Evolutionary conservation across 2,113 vertebrate genomes (phyloP), one percentile per base, ranked within the genome.

Genomic region (Platysternon megacephalum): DNA sequence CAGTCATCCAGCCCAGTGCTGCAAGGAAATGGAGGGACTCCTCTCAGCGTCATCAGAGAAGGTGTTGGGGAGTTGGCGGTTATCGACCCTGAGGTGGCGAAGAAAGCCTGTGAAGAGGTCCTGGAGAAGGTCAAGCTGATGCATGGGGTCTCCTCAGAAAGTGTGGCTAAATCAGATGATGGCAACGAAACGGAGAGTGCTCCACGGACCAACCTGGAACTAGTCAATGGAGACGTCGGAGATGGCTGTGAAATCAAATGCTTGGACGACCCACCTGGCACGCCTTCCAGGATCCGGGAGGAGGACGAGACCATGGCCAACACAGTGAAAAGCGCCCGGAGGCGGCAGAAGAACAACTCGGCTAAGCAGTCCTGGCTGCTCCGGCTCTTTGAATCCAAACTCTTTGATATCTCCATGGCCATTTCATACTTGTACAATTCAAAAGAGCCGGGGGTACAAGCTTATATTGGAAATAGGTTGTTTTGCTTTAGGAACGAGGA

Each of bases 381-480:
- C 8, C 98, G 99, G 13, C 98, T 99, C 39, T 99, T 99, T 4
- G 99, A 99, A 90, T 99, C 99, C 65, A 99, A 99, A 91, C 98
- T 99, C 12, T 99, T 99, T 14, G 99, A 99, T 72, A 99, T 99
- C 86, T 99, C 99, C 97, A 99, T 99, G 99, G 99, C 99, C 81
- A 99, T 99, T 88, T 99, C 99, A 1, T 99, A 99, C 97, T 95
- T 99, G 94, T 99, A 99, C 98, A 99, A 99, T 89, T 99, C 99
- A 5, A 99, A 99, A 98, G 99, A 99, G 92, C 99, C 99, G 0
- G 99, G 99, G 0, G 99, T 99, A 16, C 99, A 99, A 98, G 99
- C 99, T 6, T 99, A 99, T 98, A 99, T 99, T 2, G 99, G 99
- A 6, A 99, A 99, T 95, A 97, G 99, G 1, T 98, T 99, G 11